A percentile compares a stretch with the other conserved stretches of the same genome.
phyloP scores from a whole-genome alignment of 2,888 invertebrate genomes.

The Cartodere bifasciata region DNA sequence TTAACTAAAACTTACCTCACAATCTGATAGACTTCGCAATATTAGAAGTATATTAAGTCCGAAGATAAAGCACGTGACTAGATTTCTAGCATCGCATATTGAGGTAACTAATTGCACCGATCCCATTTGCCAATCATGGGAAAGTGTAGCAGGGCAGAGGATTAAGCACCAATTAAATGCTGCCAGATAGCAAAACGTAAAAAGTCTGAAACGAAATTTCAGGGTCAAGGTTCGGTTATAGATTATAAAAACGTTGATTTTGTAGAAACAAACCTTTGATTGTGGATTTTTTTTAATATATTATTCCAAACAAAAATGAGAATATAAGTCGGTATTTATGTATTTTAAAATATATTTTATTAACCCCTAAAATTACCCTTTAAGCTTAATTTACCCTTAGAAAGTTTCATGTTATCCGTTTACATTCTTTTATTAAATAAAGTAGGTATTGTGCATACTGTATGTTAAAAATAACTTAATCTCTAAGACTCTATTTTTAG shows the following conservation, averaged over 20 bases:
- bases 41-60: slow-evolving; percentile 46
- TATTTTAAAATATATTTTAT: not conserved
- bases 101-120: slow-evolving; percentile 67
- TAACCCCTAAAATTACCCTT: no score
- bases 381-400: no score
- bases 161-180: slow-evolving; percentile 76
- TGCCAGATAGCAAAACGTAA: slow-evolving; percentile 72
- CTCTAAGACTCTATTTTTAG: no score
- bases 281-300: not conserved
- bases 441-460: no score
- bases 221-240: not conserved
- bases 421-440: no score
- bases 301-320: not conserved
- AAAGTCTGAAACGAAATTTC: slow-evolving; percentile 44
- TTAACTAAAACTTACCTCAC: no score
- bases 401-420: no score
- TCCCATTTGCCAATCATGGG: slow-evolving; percentile 87
- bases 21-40: slow-evolving; percentile 49
- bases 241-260: not conserved
- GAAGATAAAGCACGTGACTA: slow-evolving; percentile 57
- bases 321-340: not conserved
- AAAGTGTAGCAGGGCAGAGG: slow-evolving; percentile 63
- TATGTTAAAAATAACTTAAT: no score
- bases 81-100: slow-evolving; percentile 56
- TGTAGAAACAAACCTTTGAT: not conserved